Conservation (phyloP, 2,888 invertebrate species). For the Ferdinandea cuprea region DNA sequence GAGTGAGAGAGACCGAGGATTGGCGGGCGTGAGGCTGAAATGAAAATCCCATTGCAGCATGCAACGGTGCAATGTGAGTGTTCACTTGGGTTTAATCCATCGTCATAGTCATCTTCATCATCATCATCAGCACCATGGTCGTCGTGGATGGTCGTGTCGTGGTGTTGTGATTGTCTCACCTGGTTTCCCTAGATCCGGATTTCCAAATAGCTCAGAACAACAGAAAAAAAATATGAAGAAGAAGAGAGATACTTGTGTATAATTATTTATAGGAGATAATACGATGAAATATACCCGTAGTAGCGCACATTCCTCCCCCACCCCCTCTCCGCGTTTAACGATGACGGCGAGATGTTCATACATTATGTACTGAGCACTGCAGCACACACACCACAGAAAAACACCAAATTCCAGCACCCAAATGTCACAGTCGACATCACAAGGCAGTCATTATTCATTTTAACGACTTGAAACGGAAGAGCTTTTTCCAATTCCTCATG, state of each 20-base stretch:
- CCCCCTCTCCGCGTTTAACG: constrained; percentile 56
- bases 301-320: too few relatives aligned
- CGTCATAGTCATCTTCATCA: constrained; percentile 38
- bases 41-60: constrained; percentile 61
- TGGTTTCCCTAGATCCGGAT: constrained; percentile 60
- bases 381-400: constrained; percentile 15
- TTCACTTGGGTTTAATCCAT: constrained; percentile 64
- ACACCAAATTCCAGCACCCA: constrained; percentile 41
- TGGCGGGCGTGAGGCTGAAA: constrained; percentile 16
- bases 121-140: constrained; percentile 41
- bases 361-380: constrained; percentile 3
- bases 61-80: constrained; percentile 67
- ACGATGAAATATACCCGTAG: constrained; percentile 46
- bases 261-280: constrained; percentile 70
- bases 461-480: constrained; percentile 73
- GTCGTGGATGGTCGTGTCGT: constrained; percentile 54
- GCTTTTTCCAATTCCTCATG: constrained; percentile 73
- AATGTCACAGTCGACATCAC: constrained; percentile 73
- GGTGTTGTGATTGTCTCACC: constrained; percentile 70
- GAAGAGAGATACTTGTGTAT: constrained; percentile 20
- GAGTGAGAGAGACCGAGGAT: background rate
- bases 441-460: constrained; percentile 72
- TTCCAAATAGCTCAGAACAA: constrained; percentile 41
- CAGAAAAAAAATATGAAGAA: background rate
- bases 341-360: constrained; percentile 40